Percentiles rank a stretch among this genome's conserved stretches.
phyloP scores from a whole-genome alignment of 2,797 vertebrate species.

The Eupleurogrammus muticus region DNA sequence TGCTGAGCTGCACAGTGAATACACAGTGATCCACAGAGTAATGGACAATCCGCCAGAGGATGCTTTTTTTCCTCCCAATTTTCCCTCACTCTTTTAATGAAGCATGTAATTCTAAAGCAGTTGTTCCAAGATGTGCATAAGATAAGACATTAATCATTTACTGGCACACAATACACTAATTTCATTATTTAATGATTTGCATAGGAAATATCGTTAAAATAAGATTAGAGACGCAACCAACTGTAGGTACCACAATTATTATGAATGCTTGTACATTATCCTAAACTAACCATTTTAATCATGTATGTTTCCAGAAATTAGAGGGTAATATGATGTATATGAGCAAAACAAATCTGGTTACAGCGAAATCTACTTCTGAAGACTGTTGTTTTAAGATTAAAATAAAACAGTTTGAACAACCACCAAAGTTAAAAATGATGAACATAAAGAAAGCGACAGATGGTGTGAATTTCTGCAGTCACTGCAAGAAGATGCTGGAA shows the following conservation, averaged over 20 bases:
- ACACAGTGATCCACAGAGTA: conserved; percentile 14
- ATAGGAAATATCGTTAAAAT: conserved; percentile 72
- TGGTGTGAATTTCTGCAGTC: conserved; percentile 4
- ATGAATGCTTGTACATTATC: conserved; percentile 47
- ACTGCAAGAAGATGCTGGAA: conserved; percentile 3
- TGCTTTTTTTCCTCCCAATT: conserved; percentile 17
- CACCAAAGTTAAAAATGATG: conserved; percentile 10
- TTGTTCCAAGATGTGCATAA: conserved; percentile 63
- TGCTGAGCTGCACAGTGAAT: conserved; percentile 49
- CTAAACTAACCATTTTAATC: conserved; percentile 58
- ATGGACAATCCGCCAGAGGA: conserved; percentile 6
- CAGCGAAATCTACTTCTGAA: neutral
- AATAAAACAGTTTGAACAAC: conserved; percentile 14
- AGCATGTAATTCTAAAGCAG: conserved; percentile 61
- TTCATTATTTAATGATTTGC: conserved; percentile 77
- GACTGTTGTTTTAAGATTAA: neutral
- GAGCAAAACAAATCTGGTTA: neutral
- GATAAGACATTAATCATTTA: conserved; percentile 75
- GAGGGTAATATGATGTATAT: neutral
- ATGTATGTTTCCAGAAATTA: conserved; percentile 32
- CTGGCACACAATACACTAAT: conserved; percentile 59
- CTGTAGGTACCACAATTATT: conserved; percentile 46
- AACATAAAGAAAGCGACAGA: neutral
- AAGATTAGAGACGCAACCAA: conserved; percentile 67
- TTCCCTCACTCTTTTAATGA: conserved; percentile 54